Evolutionary conservation across 2,113 vertebrate species (phyloP), one percentile per base, ranked within the genome.

Genomic region (Saguinus midas): DNA sequence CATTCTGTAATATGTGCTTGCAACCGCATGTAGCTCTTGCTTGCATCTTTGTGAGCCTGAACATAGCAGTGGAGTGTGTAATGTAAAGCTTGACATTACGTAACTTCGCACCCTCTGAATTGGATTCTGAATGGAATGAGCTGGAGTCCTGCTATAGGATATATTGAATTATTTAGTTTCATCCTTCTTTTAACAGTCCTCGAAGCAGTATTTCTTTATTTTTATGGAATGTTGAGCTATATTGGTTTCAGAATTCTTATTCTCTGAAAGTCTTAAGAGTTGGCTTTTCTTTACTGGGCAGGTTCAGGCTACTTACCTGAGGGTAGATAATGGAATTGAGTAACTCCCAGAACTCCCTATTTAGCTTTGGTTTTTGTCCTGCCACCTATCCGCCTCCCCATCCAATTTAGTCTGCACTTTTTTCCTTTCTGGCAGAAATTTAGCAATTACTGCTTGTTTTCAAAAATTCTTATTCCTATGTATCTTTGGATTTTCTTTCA

Each of bases 221-320:
- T 52, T 21, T 70, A 35, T 76, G 48, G 14, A 93, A 87, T 91
- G 29, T 73, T 90, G 76, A 96, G 27, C 70, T 80, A 10, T 76
- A 37, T 96, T 96, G 58, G 72, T 95, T 96, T 97, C 50, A 96
- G 93, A 95, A 96, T 95, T 98, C 35, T 91, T 96, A 50, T 94
- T 88, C 27, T 86, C 8, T 83, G 27, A 72, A 92, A 96, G 58
- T 96, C 75, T 94, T 90, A 50, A 95, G 70, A 93, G 32, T 73
- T 94, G 61, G 11, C 48, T 84, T 96, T 96, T 94, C 50, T 86
- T 82, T 92, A 40, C 37, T 55, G 17, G 80, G 37, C 70, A 57
- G 37, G 70, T 96, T 96, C 61, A 61, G 48, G 57, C 83, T 96
- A 43, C 68, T 94, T 88, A 82, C 57, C 48, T 50, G 61, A 91